Evolutionary conservation across 2,113 vertebrate species (phyloP), one percentile per base, ranked within the genome.

Genomic region (Archilochus colubris): DNA sequence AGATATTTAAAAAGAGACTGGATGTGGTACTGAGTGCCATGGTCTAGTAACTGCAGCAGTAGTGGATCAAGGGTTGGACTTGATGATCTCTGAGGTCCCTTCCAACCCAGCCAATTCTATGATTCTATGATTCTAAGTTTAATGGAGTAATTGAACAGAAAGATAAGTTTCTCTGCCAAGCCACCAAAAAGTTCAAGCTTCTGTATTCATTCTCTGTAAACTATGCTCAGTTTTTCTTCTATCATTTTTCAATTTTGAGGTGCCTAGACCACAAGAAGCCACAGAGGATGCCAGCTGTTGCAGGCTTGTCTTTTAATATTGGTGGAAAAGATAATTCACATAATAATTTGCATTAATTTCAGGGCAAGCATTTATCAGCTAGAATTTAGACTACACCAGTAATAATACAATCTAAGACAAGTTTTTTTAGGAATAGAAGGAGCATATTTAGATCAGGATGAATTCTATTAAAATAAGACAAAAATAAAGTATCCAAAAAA

Each of bases 111-210:
- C 33, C 33, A 33, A 33, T 33, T 33, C 44, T 44, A 44, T 12
- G 44, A 44, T 44, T 44, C 44, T 44, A 44, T 44, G 44, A 44
- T 44, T 44, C 44, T 44, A 44, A 70, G 19, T 94, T 78, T 77
- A 70, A 89, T 75, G 23, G 75, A 8, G 23, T 61, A 94, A 92
- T 54, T 95, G 62, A 96, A 92, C 82, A 97, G 92, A 80, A 28
- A 94, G 59, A 91, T 61, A 94, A 93, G 33, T 57, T 82, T 89
- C 67, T 92, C 62, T 96, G 66, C 78, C 59, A 95, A 85, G 50
- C 51, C 78, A 87, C 27, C 73, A 73, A 82, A 72, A 93, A 80
- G 64, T 54, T 89, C 94, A 95, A 66, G 87, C 90, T 92, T 94
- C 91, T 89, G 8, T 63, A 73, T 75, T 51, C 55, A 72, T 86